Conservation (phyloP, 2,797 vertebrate species). For the Kryptopterus vitreolus region DNA sequence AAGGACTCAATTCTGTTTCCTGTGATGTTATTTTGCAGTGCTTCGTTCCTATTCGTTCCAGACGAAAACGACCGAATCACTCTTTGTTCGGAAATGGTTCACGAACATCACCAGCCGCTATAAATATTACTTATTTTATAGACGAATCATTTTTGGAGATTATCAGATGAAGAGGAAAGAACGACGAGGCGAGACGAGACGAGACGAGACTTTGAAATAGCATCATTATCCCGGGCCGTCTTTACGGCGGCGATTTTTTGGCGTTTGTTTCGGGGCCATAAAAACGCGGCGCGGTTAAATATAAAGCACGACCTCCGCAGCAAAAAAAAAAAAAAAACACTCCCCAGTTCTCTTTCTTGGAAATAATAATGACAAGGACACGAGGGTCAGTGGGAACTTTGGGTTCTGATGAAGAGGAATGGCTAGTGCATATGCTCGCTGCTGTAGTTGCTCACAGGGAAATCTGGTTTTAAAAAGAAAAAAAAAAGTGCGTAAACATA, state of each 20-base stretch:
- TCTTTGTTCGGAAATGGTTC: too few species aligned
- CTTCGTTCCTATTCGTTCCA: too few species aligned
- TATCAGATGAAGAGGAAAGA: neutral
- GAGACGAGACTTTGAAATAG: conserved; percentile 1
- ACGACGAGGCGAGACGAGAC: neutral
- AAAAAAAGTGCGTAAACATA: conserved; percentile 10
- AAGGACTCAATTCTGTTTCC: too few species aligned
- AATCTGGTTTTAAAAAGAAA: neutral
- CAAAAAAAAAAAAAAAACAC: neutral
- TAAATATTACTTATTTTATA: too few species aligned
- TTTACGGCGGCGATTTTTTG: conserved; percentile 15
- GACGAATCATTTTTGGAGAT: too few species aligned
- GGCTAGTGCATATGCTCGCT: neutral
- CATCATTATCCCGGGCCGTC: neutral
- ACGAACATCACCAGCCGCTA: too few species aligned
- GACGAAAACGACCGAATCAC: too few species aligned
- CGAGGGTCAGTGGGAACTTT: conserved; percentile 10
- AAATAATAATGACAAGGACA: conserved; percentile 8
- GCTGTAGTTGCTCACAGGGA: neutral
- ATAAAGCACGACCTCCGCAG: conserved; percentile 12
- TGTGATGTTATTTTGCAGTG: too few species aligned
- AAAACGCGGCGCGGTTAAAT: conserved; percentile 21
- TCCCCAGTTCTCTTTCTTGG: neutral
- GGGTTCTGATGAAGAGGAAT: conserved; percentile 10
- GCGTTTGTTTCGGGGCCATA: conserved; percentile 16